These are phyloP conservation scores for Acanthaster planci DNA, from an alignment of 35 echinoderm and acorn worm species.

Conservation along the genomic window DNA sequence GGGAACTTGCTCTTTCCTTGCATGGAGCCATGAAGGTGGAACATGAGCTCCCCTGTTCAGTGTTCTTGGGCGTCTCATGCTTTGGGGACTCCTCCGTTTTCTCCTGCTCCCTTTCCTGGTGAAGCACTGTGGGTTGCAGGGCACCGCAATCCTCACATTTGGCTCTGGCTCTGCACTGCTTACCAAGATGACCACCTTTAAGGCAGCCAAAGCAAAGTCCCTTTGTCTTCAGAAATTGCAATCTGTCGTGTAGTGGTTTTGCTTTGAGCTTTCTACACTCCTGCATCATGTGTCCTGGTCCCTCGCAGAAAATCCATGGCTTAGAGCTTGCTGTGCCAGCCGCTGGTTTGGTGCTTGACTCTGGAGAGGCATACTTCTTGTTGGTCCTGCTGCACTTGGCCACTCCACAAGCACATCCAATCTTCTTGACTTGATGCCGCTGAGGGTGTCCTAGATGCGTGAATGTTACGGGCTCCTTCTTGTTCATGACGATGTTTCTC, in stretches of 20 bases:
- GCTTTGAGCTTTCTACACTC: conserved; percentile 42
- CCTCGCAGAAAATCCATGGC: conserved; percentile 12
- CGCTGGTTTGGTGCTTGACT: not conserved
- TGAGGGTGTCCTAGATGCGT: conserved; percentile 2
- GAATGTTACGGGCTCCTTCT: conserved; percentile 26
- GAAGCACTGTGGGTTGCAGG: conserved; percentile 49
- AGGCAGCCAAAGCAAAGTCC: conserved; percentile 73
- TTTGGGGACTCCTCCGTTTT: not conserved
- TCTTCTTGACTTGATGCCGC: not conserved
- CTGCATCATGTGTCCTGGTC: conserved; percentile 14
- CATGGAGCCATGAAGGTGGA: not conserved
- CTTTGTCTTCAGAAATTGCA: conserved; percentile 28
- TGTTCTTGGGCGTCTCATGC: not conserved
- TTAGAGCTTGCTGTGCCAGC: not conserved
- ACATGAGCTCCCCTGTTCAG: not conserved
- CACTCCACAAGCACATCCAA: not conserved
- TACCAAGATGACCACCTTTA: conserved; percentile 43
- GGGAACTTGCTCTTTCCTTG: not conserved
- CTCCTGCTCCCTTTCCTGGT: conserved; percentile 15
- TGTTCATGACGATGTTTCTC: conserved; percentile 31
- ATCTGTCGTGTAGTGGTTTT: conserved; percentile 21
- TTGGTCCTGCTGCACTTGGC: not conserved
- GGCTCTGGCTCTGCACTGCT: conserved; percentile 37
- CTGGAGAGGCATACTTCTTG: not conserved
- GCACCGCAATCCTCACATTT: conserved; percentile 31